These are phyloP conservation scores for Neodiprion pinetum DNA, from an alignment of 1,140 invertebrate genomes.

Conservation along the genomic window DNA sequence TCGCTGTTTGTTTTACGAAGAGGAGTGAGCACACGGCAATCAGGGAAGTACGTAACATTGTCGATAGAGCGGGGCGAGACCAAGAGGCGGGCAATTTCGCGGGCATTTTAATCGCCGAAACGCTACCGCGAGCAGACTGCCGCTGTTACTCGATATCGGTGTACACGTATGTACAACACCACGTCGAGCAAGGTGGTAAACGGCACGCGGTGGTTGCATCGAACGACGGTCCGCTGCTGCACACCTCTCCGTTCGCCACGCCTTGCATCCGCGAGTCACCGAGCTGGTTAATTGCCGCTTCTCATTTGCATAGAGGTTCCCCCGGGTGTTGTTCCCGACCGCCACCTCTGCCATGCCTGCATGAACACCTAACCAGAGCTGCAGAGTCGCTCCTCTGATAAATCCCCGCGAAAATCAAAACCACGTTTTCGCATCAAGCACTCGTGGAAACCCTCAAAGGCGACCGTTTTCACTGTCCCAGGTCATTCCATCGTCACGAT, in stretches of 20 bases:
- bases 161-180: background rate
- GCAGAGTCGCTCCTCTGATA: background rate
- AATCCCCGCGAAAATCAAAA: background rate
- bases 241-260: background rate
- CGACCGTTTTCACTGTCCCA: background rate
- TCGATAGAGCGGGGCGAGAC: no score
- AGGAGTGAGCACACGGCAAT: no score
- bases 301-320: conserved; percentile 47
- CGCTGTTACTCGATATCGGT: background rate
- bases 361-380: background rate
- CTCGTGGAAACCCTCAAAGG: background rate
- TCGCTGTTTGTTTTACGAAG: no score
- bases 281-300: conserved; percentile 40
- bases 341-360: background rate
- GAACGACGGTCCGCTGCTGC: background rate
- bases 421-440: no score
- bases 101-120: conserved; percentile 17
- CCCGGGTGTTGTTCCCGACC: conserved; percentile 4
- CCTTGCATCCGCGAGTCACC: background rate
- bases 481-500: background rate
- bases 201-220: conserved; percentile 5
- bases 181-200: conserved; percentile 17
- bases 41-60: no score
- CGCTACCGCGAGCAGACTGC: background rate
- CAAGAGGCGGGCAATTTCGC: conserved; percentile 10